These are phyloP conservation scores for Rattus rattus DNA, from an alignment of 2,113 vertebrate genomes.

Conservation along the genomic window DNA sequence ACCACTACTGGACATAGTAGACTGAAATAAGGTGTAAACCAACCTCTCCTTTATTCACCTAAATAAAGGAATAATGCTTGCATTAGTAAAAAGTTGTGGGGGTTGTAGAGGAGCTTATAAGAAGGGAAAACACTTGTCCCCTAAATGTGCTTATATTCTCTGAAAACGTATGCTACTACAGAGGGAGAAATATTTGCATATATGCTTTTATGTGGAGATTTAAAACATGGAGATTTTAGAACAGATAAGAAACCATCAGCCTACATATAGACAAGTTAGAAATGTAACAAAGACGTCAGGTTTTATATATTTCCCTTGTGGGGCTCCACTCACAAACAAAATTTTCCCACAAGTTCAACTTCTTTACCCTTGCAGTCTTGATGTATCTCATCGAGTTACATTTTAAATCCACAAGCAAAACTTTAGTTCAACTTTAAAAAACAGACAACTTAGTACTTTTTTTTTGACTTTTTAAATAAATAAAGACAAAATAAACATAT, in stretches of 20 bases:
- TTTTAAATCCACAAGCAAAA: slow-evolving; percentile 61
- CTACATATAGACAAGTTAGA: background rate
- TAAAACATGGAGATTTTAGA: background rate
- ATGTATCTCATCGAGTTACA: slow-evolving; percentile 64
- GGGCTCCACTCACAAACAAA: background rate
- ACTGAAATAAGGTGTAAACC: slow-evolving; percentile 29
- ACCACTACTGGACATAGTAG: slow-evolving; percentile 6
- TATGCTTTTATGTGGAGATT: background rate
- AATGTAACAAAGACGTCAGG: background rate
- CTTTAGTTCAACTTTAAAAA: slow-evolving; percentile 65
- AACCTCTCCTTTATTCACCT: background rate
- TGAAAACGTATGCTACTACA: background rate
- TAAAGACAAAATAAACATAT: slow-evolving; percentile 58
- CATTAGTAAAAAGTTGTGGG: slow-evolving; percentile 4
- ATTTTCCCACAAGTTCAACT: slow-evolving; percentile 49
- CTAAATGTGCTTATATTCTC: slow-evolving; percentile 29
- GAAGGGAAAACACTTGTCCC: slow-evolving; percentile 34
- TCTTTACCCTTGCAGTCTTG: slow-evolving; percentile 35
- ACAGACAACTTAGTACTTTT: slow-evolving; percentile 35
- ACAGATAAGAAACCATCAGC: background rate
- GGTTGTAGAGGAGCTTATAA: background rate
- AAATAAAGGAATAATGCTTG: slow-evolving; percentile 47
- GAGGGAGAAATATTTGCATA: background rate
- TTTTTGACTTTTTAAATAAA: slow-evolving; percentile 66
- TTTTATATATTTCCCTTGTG: background rate